Conservation (phyloP, 2,113 vertebrate species). For the Podarcis raffonei region DNA sequence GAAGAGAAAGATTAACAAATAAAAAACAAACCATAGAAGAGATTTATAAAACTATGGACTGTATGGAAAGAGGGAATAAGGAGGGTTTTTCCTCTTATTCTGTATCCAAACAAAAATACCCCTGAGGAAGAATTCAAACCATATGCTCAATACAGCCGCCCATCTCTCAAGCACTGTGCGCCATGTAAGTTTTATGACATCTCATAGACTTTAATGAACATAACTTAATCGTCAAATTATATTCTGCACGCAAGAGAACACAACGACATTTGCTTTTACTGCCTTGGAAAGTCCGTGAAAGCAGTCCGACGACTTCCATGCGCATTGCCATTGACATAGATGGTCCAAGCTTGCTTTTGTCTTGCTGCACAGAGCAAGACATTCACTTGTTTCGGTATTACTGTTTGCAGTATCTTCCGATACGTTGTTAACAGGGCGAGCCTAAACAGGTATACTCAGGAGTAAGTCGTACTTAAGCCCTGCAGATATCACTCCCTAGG, state of each 20-base stretch:
- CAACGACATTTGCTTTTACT: slow-evolving; percentile 15
- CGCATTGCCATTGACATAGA: slow-evolving; percentile 9
- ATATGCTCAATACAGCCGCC: slow-evolving; percentile 13
- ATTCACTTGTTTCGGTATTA: background rate
- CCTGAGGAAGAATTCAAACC: too few relatives aligned
- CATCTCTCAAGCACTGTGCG: slow-evolving; percentile 31
- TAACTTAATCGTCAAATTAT: slow-evolving; percentile 73
- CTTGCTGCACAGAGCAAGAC: background rate
- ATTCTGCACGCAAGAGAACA: slow-evolving; percentile 63
- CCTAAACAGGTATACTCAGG: background rate
- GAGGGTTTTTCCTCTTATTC: too few relatives aligned
- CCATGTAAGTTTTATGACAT: slow-evolving; percentile 62
- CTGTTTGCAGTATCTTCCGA: slow-evolving; percentile 35
- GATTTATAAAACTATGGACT: background rate
- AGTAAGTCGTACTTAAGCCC: background rate
- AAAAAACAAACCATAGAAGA: background rate
- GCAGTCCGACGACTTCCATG: slow-evolving; percentile 45
- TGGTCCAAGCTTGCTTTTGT: slow-evolving; percentile 20
- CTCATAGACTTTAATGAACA: slow-evolving; percentile 65
- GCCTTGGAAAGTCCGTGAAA: slow-evolving; percentile 57
- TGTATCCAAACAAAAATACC: background rate
- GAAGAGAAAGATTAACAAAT: too few relatives aligned
- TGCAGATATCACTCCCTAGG: background rate
- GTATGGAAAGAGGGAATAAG: background rate
- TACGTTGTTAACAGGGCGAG: background rate